Conservation (phyloP, 2,797 vertebrate genomes). For the Hydrocynus forskahlii region DNA sequence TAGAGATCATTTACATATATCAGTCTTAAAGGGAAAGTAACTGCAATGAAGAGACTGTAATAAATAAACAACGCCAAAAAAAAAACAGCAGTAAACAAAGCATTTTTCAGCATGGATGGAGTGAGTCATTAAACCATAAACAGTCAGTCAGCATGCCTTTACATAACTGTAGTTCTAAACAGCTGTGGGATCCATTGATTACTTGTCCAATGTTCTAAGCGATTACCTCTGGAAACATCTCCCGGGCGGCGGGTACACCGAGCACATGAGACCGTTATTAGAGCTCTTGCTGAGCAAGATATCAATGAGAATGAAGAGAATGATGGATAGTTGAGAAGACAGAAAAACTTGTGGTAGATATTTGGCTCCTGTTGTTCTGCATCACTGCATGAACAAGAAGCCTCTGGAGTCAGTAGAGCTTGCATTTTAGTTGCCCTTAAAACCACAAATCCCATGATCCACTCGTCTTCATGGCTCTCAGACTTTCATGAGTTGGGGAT, state of each 20-base stretch:
- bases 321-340: neutral
- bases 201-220: neutral
- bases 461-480: neutral
- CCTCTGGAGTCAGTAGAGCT: neutral
- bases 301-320: neutral
- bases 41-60: neutral
- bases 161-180: slow-evolving; percentile 11
- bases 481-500: slow-evolving; percentile 16
- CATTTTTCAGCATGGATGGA: neutral
- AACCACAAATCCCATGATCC: slow-evolving; percentile 22
- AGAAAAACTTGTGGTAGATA: neutral
- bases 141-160: neutral
- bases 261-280: neutral
- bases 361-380: slow-evolving; percentile 2
- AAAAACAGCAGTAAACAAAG: neutral
- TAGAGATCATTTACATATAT: no score
- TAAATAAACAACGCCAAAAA: neutral
- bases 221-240: neutral
- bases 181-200: slow-evolving; percentile 8
- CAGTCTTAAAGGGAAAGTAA: no score
- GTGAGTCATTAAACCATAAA: slow-evolving; percentile 5
- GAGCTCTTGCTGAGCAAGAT: neutral
- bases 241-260: neutral
- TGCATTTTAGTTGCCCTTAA: slow-evolving; percentile 9
- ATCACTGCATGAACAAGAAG: neutral